Evolutionary conservation across 2,113 vertebrate genomes (phyloP).

Genomic region (Zapornia atra): DNA sequence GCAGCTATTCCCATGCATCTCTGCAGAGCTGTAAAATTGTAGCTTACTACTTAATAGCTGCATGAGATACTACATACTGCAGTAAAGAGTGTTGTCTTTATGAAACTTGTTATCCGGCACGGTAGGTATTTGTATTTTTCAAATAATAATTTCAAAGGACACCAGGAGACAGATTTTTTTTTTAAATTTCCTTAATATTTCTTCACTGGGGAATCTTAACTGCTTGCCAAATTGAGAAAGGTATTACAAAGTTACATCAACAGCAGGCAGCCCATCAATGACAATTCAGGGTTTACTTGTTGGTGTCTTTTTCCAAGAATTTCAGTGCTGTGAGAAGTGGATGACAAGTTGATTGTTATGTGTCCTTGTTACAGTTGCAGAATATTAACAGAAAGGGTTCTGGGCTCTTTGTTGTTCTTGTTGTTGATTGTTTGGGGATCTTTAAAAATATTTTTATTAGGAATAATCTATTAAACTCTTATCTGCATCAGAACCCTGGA

Average conservation of each 20-base stretch:
- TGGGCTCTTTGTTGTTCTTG: neutral
- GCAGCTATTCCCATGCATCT: neutral
- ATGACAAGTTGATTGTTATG: fast-evolving
- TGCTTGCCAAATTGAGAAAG: neutral
- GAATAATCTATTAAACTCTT: neutral
- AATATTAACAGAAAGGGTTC: neutral
- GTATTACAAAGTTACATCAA: neutral
- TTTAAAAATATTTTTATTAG: neutral
- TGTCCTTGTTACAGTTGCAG: neutral
- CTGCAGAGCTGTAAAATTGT: neutral
- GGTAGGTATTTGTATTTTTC: neutral
- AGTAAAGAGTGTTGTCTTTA: neutral
- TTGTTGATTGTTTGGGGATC: neutral
- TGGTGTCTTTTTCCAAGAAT: neutral
- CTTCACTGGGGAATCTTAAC: neutral
- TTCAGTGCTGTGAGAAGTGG: neutral
- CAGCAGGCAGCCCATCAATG: neutral
- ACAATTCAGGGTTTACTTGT: neutral
- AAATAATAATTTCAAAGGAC: neutral
- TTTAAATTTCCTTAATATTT: neutral
- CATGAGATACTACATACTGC: neutral
- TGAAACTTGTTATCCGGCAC: neutral
- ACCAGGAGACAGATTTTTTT: neutral
- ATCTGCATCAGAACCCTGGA: constrained; percentile 87
- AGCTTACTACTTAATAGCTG: neutral